Conservation (phyloP, 2,888 invertebrate genomes). For the Heliconius sara region DNA sequence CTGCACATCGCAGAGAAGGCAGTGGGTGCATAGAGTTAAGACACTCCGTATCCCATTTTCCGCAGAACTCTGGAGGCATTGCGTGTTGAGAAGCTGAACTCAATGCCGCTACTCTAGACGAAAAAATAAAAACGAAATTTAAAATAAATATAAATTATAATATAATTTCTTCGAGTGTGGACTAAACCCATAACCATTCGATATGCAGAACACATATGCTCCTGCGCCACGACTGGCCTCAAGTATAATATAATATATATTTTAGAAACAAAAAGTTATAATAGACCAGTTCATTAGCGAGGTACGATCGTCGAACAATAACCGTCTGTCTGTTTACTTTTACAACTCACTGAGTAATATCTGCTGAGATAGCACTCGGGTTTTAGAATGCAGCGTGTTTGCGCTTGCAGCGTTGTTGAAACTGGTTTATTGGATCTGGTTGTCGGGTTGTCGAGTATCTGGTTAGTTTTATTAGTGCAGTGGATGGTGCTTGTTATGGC, state of each 20-base stretch:
- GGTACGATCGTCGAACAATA: not conserved
- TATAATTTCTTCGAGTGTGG: too few relatives aligned
- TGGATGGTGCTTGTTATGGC: not conserved
- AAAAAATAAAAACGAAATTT: too few relatives aligned
- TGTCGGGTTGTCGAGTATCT: not conserved
- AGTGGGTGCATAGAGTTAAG: too few relatives aligned
- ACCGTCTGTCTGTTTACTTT: conserved; percentile 20
- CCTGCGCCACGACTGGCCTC: too few relatives aligned
- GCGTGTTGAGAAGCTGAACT: too few relatives aligned
- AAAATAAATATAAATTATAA: too few relatives aligned
- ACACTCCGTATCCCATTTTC: too few relatives aligned
- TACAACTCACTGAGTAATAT: conserved; percentile 3
- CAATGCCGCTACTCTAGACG: too few relatives aligned
- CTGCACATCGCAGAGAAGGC: too few relatives aligned
- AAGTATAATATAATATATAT: not conserved
- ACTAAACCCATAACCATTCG: too few relatives aligned
- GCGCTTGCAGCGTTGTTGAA: conserved; percentile 6
- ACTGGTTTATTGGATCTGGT: conserved; percentile 5
- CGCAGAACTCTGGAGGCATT: too few relatives aligned
- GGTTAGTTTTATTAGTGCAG: not conserved
- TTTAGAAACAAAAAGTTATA: not conserved
- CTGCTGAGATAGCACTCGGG: not conserved
- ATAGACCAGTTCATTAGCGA: conserved; percentile 12
- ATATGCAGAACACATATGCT: too few relatives aligned
- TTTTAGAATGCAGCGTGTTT: conserved; percentile 6